Evolutionary conservation across 2,113 vertebrate genomes (phyloP), one percentile per base, ranked within the genome.

Genomic region (Dermatemys mawii): DNA sequence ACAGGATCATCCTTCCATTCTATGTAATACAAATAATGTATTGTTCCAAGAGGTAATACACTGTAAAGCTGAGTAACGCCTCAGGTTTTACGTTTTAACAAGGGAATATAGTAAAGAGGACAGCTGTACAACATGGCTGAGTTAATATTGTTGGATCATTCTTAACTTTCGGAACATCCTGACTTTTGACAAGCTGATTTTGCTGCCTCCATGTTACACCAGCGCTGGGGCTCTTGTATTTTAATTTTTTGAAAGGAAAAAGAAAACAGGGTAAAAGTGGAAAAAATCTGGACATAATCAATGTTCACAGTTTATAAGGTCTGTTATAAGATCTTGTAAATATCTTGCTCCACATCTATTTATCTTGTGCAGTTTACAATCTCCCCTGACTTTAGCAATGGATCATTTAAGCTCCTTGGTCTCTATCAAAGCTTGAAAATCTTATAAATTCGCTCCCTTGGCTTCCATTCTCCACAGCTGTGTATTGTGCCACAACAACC

Each of bases 381-480:
- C 49, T 73, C 87, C 88, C 87, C 50, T 95, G 87, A 93, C 90
- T 94, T 67, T 73, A 93, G 63, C 86, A 89, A 16, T 86, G 84
- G 90, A 78, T 84, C 95, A 93, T 87, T 93, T 96, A 96, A 97
- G 94, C 78, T 92, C 87, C 88, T 88, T 97, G 93, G 93, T 87
- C 94, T 97, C 90, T 89, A 73, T 93, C 92, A 93, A 86, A 82
- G 82, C 90, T 93, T 89, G 86, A 95, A 96, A 94, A 63, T 29
- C n/a, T 84, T 94, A 93, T 94, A 93, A 97, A 94, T 94, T 96
- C 90, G n/a, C 93, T 96, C 17, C 76, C 78, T 73, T 86, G 49
- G 24, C 88, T 95, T 95, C 14, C 94, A 54, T 94, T 50, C 78
- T 96, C 84, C 92, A 88, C 86, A 93, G 80, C 82, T 90, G 21